phyloP scores from a whole-genome alignment of 1,140 invertebrate species.

The Sarcophaga bullata region DNA sequence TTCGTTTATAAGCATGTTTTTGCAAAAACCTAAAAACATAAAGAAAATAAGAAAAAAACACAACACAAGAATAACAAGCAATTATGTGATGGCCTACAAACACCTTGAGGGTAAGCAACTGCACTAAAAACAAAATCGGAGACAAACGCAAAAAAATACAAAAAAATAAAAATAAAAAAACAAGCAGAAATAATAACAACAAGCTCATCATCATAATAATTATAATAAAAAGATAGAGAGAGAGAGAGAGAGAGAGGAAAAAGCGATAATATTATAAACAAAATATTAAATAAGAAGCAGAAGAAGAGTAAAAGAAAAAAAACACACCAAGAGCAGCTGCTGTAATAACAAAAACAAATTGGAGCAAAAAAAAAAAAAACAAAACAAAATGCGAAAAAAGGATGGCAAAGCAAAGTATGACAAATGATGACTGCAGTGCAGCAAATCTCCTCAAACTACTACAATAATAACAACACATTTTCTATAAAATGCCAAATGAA shows the following conservation, averaged over 20 bases:
- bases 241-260: neutral
- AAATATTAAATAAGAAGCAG: neutral
- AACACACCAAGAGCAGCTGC: neutral
- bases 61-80: neutral
- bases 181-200: neutral
- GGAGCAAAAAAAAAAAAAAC: neutral
- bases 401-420: neutral
- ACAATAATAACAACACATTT: neutral
- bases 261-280: neutral
- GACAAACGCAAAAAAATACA: neutral
- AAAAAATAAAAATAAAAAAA: neutral
- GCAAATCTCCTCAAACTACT: constrained; percentile 28
- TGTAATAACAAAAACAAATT: neutral
- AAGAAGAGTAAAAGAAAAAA: constrained; percentile 9
- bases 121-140: constrained; percentile 15
- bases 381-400: neutral
- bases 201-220: constrained; percentile 14
- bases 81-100: constrained; percentile 30
- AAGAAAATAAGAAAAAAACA: neutral
- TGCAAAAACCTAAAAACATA: neutral
- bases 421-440: constrained; percentile 40
- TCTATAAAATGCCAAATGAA: too few species aligned
- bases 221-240: constrained; percentile 12
- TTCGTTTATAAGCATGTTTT: neutral
- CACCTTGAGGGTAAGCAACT: constrained; percentile 32